Evolutionary conservation across 2,888 invertebrate species (phyloP).

Genomic region (Drosophila paranaensis): DNA sequence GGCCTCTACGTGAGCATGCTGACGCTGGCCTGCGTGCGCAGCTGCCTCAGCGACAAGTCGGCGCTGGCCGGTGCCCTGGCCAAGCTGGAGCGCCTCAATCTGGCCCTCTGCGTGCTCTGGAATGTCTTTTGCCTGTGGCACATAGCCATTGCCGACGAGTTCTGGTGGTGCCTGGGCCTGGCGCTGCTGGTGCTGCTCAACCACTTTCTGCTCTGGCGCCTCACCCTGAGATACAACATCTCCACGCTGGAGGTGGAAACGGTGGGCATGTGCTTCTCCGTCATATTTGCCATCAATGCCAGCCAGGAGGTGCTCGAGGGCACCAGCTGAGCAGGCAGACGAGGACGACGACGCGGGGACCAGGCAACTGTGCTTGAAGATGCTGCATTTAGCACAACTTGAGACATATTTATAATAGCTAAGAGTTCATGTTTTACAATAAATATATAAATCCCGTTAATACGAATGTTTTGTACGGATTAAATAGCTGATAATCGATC

Average conservation of each 20-base stretch:
- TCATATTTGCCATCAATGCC: conserved; percentile 70
- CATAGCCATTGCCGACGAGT: conserved; percentile 60
- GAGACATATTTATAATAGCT: conserved; percentile 34
- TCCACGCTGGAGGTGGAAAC: conserved; percentile 61
- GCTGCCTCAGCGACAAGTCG: conserved; percentile 38
- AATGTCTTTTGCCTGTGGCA: conserved; percentile 59
- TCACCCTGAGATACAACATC: conserved; percentile 62
- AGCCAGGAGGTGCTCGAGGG: conserved; percentile 60
- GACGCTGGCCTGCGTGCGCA: conserved; percentile 19
- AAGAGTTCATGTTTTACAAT: conserved; percentile 28
- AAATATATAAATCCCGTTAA: conserved; percentile 18
- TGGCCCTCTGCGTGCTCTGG: conserved; percentile 65
- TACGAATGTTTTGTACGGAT: conserved; percentile 16
- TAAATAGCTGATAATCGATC: not conserved
- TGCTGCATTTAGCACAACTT: conserved; percentile 54
- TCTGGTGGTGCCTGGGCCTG: conserved; percentile 61
- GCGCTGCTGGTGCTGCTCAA: conserved; percentile 63
- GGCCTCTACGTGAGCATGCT: conserved; percentile 44
- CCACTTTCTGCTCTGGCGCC: conserved; percentile 71
- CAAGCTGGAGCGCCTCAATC: conserved; percentile 34
- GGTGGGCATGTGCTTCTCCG: conserved; percentile 70
- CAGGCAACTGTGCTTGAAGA: conserved; percentile 5
- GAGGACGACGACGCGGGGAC: not conserved
- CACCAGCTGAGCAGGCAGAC: conserved; percentile 9
- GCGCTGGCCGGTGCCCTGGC: conserved; percentile 3